Conservation (phyloP, 2,113 vertebrate species). For the Periophthalmus modestus region DNA sequence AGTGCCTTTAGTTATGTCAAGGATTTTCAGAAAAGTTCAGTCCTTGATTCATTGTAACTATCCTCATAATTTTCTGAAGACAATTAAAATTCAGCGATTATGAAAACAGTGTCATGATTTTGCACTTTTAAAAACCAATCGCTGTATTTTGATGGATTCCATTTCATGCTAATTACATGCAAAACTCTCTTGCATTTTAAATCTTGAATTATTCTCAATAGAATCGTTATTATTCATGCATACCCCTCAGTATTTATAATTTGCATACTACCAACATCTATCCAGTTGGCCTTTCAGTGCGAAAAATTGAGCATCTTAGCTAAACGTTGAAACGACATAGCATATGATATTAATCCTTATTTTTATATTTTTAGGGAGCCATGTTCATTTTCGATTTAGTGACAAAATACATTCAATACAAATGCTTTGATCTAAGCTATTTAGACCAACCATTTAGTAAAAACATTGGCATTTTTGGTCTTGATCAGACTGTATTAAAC, state of each 20-base stretch:
- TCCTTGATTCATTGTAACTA: background rate
- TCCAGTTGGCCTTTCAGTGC: no score
- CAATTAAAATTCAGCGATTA: no score
- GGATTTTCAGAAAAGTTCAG: no score
- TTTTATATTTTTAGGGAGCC: background rate
- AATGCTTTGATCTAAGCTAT: background rate
- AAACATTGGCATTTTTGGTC: background rate
- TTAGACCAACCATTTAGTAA: background rate
- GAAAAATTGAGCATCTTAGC: background rate
- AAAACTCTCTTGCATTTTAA: background rate
- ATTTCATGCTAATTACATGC: constrained; percentile 14
- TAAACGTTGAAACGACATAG: no score
- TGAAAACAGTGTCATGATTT: no score
- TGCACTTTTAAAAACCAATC: no score
- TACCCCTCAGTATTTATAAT: constrained; percentile 8
- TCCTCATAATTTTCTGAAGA: background rate
- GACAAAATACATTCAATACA: background rate
- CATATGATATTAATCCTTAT: background rate
- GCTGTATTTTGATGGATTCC: background rate
- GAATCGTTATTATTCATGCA: constrained; percentile 17
- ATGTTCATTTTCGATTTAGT: no score
- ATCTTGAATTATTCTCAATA: background rate
- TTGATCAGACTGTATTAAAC: background rate
- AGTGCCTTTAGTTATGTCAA: no score
- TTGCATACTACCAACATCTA: background rate